phyloP scores from a whole-genome alignment of 2,888 invertebrate species.

The Fragum sueziense region DNA sequence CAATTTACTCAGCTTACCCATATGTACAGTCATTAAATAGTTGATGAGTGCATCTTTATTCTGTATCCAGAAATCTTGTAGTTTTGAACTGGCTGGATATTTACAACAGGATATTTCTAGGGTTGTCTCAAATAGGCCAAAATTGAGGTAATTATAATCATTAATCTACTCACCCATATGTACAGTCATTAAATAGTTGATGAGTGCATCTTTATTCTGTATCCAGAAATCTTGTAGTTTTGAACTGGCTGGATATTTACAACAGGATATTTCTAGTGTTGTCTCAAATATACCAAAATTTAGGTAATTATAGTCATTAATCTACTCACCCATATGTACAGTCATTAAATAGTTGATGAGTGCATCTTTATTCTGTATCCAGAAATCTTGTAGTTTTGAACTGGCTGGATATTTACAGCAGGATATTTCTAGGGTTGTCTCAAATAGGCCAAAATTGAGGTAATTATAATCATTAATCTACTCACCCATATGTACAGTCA shows the following conservation, averaged over 20 bases:
- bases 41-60: conserved; percentile 88
- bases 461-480: conserved; percentile 78
- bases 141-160: conserved; percentile 97
- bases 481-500: conserved; percentile 67
- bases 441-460: conserved; percentile 96
- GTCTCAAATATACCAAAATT: conserved; percentile 97
- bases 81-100: conserved; percentile 91
- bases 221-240: conserved; percentile 93
- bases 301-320: conserved; percentile 97
- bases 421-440: conserved; percentile 94
- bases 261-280: conserved; percentile 96
- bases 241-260: conserved; percentile 93
- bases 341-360: conserved; percentile 69
- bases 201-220: conserved; percentile 90
- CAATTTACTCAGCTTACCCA: no score
- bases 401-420: conserved; percentile 96
- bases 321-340: conserved; percentile 67
- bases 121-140: conserved; percentile 96
- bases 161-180: conserved; percentile 69
- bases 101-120: conserved; percentile 97
- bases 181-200: conserved; percentile 66
- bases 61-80: conserved; percentile 93
- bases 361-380: conserved; percentile 93
- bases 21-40: conserved; percentile 63
- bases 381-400: conserved; percentile 90